Evolutionary conservation across 1,140 invertebrate genomes (phyloP).

Genomic region (Nebria ingens): DNA sequence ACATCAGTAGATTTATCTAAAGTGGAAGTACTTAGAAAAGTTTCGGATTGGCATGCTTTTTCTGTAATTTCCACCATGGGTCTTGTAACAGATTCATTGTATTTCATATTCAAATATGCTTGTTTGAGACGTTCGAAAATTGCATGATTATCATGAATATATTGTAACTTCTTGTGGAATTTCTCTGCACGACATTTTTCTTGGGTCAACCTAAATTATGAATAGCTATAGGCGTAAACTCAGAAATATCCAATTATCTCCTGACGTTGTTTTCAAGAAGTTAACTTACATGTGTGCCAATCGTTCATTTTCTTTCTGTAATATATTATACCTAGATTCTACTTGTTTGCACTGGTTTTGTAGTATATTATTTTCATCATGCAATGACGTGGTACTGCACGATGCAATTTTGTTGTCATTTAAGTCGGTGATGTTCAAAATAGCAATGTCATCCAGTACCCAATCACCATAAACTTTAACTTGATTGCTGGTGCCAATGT

Average conservation of each 20-base stretch:
- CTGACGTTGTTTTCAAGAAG: background rate
- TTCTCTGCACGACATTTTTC: constrained; percentile 18
- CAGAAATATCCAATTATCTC: background rate
- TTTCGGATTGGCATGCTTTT: constrained; percentile 17
- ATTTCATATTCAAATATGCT: constrained; percentile 25
- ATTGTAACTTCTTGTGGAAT: constrained; percentile 22
- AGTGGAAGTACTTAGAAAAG: background rate
- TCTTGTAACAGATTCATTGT: constrained; percentile 24
- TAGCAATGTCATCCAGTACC: no score
- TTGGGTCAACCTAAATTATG: constrained; percentile 16
- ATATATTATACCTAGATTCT: no score
- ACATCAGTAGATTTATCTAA: background rate
- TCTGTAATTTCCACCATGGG: constrained; percentile 22
- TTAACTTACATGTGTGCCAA: background rate
- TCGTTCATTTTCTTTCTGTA: constrained; percentile 10
- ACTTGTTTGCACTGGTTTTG: no score
- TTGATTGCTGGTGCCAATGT: no score
- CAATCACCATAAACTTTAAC: no score
- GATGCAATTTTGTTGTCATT: no score
- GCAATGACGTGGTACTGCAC: no score
- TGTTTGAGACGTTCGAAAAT: constrained; percentile 23
- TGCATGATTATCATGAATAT: constrained; percentile 25
- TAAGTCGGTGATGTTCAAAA: no score
- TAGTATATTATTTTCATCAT: no score
- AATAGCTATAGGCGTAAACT: background rate